A percentile compares a stretch with the other conserved stretches of the same genome.
phyloP scores from a whole-genome alignment of 30 jellyfish, hydroid and myxozoan species.

The Chrysaora quinquecirrha region DNA sequence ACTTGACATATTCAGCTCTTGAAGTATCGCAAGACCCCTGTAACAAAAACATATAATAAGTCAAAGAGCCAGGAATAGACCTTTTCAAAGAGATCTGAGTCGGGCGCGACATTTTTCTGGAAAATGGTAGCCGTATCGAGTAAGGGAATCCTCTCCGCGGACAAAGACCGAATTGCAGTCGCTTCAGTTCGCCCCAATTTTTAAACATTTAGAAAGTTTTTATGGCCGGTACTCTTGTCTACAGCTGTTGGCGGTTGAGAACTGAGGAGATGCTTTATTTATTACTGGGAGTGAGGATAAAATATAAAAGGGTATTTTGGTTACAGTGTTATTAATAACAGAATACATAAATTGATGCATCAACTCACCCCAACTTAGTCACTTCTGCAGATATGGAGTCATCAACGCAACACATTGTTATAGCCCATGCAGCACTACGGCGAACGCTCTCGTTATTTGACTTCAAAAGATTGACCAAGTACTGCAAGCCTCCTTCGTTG shows the following conservation, averaged over 20 bases:
- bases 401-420: constrained; percentile 76
- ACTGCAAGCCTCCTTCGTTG: constrained; percentile 54
- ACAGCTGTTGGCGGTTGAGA: too few relatives aligned
- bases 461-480: constrained; percentile 44
- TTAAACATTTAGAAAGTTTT: not conserved
- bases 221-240: not conserved
- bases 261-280: not conserved
- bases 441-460: constrained; percentile 74
- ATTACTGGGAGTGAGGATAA: not conserved
- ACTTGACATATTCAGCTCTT: constrained; percentile 65
- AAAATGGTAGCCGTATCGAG: too few relatives aligned
- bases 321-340: not conserved
- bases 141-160: too few relatives aligned
- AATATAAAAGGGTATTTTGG: not conserved
- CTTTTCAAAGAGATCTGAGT: too few relatives aligned
- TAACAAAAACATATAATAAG: too few relatives aligned
- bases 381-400: constrained; percentile 61
- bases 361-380: constrained; percentile 72
- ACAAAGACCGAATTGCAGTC: too few relatives aligned
- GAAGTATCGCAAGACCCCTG: constrained; percentile 78
- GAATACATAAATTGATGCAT: too few relatives aligned
- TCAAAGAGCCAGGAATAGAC: too few relatives aligned
- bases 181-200: not conserved
- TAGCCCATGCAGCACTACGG: constrained; percentile 87
- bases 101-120: too few relatives aligned